Percentiles rank a stretch among this genome's conserved stretches.
These are phyloP conservation scores for Oenanthe oenanthe DNA, from an alignment of 2,113 vertebrate genomes.

Conservation along the genomic window DNA sequence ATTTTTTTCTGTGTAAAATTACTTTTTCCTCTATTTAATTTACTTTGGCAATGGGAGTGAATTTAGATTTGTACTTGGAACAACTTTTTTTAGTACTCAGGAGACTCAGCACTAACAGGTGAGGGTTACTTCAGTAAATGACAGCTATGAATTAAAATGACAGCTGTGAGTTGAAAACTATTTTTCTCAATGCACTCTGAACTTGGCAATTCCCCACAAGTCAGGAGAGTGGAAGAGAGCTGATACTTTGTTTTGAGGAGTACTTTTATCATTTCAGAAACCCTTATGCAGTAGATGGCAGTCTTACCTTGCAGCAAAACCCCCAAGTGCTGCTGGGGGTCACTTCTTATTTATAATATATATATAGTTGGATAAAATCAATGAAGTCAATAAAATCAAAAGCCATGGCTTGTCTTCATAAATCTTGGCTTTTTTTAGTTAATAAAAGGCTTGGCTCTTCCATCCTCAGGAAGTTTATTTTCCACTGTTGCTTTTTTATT, in stretches of 20 bases:
- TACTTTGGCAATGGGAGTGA: neutral
- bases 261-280: neutral
- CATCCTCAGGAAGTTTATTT: neutral
- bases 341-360: neutral
- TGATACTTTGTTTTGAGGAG: neutral
- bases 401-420: neutral
- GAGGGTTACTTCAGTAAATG: neutral
- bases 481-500: neutral
- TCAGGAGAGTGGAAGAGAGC: neutral
- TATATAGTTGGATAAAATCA: neutral
- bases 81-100: neutral
- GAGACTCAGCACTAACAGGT: neutral
- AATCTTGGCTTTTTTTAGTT: neutral
- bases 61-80: neutral
- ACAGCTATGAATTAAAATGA: neutral
- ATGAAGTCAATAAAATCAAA: neutral
- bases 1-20: neutral
- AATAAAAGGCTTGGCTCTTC: neutral
- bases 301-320: slow-evolving; percentile 30
- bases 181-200: neutral
- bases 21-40: neutral
- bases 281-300: slow-evolving; percentile 55
- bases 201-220: neutral
- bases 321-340: neutral
- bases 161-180: neutral